Conservation (phyloP, 2,888 invertebrate genomes). For the Neoaliturus tenellus region DNA sequence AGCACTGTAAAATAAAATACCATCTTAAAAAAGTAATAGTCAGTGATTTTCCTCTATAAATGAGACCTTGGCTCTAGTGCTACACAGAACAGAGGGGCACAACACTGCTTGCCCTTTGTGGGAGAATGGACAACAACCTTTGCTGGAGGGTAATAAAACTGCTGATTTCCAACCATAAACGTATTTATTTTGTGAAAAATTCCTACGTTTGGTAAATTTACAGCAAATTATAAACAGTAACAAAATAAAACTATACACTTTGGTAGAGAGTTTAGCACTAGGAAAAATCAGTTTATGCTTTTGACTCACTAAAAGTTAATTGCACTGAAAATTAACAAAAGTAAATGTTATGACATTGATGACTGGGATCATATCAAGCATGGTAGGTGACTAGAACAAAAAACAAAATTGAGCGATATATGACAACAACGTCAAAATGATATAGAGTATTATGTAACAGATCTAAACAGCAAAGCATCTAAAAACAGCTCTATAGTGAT, state of each 20-base stretch:
- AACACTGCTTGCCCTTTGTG: no score
- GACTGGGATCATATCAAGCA: constrained; percentile 20
- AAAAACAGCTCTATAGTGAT: constrained; percentile 27
- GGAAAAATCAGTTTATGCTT: constrained; percentile 11
- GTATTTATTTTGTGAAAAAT: constrained; percentile 50
- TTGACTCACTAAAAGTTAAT: background rate
- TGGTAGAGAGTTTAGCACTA: constrained; percentile 36
- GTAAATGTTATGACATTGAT: constrained; percentile 28
- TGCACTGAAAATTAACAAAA: background rate
- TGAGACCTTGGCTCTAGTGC: no score
- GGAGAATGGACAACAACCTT: no score
- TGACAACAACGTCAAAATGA: background rate
- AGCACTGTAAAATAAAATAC: no score
- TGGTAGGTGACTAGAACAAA: constrained; percentile 30
- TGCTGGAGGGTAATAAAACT: background rate
- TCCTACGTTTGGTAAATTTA: constrained; percentile 6
- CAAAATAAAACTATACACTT: constrained; percentile 47
- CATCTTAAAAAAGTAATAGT: no score
- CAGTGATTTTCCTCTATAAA: no score
- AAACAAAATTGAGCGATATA: constrained; percentile 33
- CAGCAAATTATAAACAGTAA: constrained; percentile 38
- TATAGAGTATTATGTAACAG: background rate
- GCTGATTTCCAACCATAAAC: constrained; percentile 18
- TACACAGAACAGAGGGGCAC: no score
- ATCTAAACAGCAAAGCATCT: constrained; percentile 28